Conservation (phyloP, 1,140 invertebrate genomes). For the Eulimnadia texana region DNA sequence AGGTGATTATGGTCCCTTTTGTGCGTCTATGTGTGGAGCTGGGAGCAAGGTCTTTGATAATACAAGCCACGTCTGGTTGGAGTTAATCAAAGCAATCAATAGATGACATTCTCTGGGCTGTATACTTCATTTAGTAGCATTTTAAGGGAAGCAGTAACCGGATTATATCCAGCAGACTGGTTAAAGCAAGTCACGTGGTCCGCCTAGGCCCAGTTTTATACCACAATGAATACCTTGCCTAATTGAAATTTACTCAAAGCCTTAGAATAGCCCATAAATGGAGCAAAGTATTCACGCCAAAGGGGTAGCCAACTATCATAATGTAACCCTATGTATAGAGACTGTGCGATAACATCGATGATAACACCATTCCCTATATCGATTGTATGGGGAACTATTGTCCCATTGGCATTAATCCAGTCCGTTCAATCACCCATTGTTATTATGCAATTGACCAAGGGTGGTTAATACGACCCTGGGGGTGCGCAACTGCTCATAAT, state of each 20-base stretch:
- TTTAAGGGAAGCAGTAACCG: neutral
- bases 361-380: no score
- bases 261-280: no score
- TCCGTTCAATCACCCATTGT: no score
- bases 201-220: neutral
- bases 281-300: no score
- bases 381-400: no score
- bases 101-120: neutral
- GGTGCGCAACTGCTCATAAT: no score
- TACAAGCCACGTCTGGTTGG: neutral
- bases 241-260: neutral
- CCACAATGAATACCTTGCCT: neutral
- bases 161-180: neutral
- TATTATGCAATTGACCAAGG: neutral
- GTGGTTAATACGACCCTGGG: no score
- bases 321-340: no score
- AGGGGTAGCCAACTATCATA: no score
- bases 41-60: neutral
- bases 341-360: no score
- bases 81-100: neutral
- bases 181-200: neutral
- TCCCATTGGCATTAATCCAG: no score
- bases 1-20: neutral
- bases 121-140: neutral
- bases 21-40: neutral